Evolutionary conservation across 2,113 vertebrate species (phyloP).

Genomic region (Syngnathus scovelli): DNA sequence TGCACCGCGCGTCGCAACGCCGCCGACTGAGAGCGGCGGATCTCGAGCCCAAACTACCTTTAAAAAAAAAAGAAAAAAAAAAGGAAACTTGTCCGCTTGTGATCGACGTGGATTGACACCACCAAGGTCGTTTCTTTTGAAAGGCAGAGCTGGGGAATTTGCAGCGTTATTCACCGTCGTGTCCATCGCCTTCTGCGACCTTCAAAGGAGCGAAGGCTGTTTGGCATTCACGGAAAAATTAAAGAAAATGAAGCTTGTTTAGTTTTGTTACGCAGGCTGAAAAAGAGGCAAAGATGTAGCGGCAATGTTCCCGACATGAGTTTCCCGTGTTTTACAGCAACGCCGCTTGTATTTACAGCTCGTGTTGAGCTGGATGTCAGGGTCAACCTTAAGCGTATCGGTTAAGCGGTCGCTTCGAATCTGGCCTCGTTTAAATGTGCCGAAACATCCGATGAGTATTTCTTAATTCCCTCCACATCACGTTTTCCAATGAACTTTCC

Average conservation of each 20-base stretch:
- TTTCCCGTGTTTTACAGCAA: background rate
- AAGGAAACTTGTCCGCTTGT: slow-evolving; percentile 16
- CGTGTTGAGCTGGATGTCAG: too few relatives aligned
- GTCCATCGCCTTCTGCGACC: background rate
- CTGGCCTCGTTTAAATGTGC: background rate
- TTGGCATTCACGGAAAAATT: slow-evolving; percentile 5
- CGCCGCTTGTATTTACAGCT: too few relatives aligned
- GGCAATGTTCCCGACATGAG: background rate
- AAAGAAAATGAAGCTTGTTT: slow-evolving; percentile 9
- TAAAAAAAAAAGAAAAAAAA: slow-evolving; percentile 2
- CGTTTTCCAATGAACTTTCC: background rate
- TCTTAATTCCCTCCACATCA: background rate
- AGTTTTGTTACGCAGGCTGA: background rate
- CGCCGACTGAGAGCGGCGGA: slow-evolving; percentile 26
- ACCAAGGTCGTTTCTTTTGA: slow-evolving; percentile 35
- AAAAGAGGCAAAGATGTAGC: background rate
- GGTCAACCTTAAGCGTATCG: background rate
- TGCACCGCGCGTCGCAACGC: slow-evolving; percentile 34
- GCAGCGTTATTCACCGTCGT: slow-evolving; percentile 7
- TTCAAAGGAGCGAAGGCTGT: slow-evolving; percentile 11
- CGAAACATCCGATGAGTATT: background rate
- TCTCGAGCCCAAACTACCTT: slow-evolving; percentile 32
- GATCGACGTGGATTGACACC: slow-evolving; percentile 18
- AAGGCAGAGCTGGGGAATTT: slow-evolving; percentile 24
- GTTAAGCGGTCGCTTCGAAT: too few relatives aligned